Evolutionary conservation across 2,113 vertebrate species (phyloP).

Genomic region (Bos javanicus): DNA sequence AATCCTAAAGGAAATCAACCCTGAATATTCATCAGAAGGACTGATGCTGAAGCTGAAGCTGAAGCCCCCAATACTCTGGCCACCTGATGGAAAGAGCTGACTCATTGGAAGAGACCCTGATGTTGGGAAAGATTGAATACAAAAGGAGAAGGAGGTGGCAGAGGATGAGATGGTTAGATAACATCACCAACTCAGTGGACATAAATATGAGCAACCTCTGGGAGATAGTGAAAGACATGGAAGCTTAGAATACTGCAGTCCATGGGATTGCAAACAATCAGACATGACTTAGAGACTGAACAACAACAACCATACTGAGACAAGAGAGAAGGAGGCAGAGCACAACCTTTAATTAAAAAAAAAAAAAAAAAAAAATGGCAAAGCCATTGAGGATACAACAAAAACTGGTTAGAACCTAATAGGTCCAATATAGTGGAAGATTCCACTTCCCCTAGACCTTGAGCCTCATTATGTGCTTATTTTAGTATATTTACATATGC

Average conservation of each 20-base stretch:
- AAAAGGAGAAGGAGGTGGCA: background rate
- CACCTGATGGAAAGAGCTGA: background rate
- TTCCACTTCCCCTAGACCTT: background rate
- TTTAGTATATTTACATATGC: background rate
- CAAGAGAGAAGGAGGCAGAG: background rate
- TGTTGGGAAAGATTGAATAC: background rate
- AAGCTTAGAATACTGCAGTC: background rate
- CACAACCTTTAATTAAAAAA: background rate
- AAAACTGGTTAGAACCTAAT: background rate
- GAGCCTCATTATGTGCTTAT: background rate
- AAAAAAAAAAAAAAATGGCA: background rate
- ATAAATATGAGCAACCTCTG: background rate
- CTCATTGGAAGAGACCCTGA: background rate
- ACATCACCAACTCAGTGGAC: background rate
- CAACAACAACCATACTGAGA: background rate
- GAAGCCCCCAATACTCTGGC: background rate
- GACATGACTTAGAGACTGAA: background rate
- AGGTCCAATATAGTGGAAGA: background rate
- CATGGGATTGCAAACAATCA: background rate
- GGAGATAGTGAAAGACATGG: background rate
- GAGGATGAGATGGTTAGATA: background rate
- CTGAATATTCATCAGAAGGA: background rate
- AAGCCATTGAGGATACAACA: background rate
- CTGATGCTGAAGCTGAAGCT: background rate
- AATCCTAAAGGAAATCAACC: background rate